A percentile compares a stretch with the other conserved stretches of the same genome.
These are phyloP conservation scores for Hemiprocne comata DNA, from an alignment of 2,113 vertebrate species.

Conservation along the genomic window DNA sequence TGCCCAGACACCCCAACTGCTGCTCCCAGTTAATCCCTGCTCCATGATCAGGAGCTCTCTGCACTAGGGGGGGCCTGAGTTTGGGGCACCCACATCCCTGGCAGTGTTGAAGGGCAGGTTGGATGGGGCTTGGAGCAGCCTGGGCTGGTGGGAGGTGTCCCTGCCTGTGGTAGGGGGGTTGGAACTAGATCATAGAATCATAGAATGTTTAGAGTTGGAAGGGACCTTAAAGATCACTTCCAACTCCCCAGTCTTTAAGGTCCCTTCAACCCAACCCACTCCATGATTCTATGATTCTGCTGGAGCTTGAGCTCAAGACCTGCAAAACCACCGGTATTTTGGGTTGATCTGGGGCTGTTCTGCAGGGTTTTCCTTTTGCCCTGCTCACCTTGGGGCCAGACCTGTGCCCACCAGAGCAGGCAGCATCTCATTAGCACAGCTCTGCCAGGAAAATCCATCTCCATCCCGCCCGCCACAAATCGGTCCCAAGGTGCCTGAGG, in stretches of 20 bases:
- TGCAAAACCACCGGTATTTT: fast-evolving
- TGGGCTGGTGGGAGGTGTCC: too few species aligned
- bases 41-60: background rate
- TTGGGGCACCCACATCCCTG: background rate
- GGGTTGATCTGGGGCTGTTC: background rate
- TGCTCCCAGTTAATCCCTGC: background rate
- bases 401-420: background rate
- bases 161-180: too few species aligned
- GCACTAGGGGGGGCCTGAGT: fast-evolving
- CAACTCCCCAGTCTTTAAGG: too few species aligned
- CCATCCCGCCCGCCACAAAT: background rate
- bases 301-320: background rate
- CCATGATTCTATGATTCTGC: too few species aligned
- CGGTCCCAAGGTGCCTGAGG: background rate
- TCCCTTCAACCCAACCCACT: too few species aligned
- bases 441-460: background rate
- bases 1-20: too few species aligned
- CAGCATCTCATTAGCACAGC: background rate
- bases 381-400: too few species aligned
- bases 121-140: too few species aligned
- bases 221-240: too few species aligned
- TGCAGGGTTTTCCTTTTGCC: background rate
- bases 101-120: too few species aligned
- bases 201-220: too few species aligned
- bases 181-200: too few species aligned